Evolutionary conservation across 1,140 invertebrate species (phyloP), one percentile per base, ranked within the genome.

Genomic region (Anthonomus grandis): DNA sequence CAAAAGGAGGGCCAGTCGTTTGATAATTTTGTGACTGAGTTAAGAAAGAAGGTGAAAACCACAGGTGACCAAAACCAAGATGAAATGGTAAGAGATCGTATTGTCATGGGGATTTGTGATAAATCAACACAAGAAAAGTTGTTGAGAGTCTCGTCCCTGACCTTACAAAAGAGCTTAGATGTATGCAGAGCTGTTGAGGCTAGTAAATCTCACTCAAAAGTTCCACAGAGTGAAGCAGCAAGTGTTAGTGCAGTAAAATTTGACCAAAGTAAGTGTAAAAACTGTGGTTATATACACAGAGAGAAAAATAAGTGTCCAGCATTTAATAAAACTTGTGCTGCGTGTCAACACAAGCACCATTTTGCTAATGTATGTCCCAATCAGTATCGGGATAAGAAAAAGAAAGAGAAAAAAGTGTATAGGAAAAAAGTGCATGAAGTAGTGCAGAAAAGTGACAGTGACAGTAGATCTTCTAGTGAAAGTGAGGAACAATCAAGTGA

Each of bases 51-150:
- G n/a, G 60, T 62, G 4, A 51, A 63, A 57, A 47, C 59, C 2
- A 66, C 64, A 57, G 60, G 57, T 9, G 69, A 61, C 52, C 52
- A 45, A 25, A 31, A 60, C 12, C 38, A 34, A 34, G 55, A 63
- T 27, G 60, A 64, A 22, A 36, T 69, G 50, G 44, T 67, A 13
- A 44, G 65, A 34, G 62, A 67, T 48, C 12, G 56, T 39, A 63
- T 69, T 10, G 56, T 68, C 10, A 52, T 59, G 34, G 64, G 64
- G 5, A 57, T 67, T 27, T 42, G 21, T 12, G 56, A 62, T 25
- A 59, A 62, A 41, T 10, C 36, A 15, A 21, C 67, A 4, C 66
- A 69, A 50, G 64, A 72, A 57, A 67, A 53, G 46, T 38, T 75
- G 19, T 51, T 73, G 24, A 53, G 67, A 53, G 64, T 61, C 12